Base-by-base conservation (phyloP, 2,797 vertebrate genomes). In the Anomalospiza imberbis region DNA sequence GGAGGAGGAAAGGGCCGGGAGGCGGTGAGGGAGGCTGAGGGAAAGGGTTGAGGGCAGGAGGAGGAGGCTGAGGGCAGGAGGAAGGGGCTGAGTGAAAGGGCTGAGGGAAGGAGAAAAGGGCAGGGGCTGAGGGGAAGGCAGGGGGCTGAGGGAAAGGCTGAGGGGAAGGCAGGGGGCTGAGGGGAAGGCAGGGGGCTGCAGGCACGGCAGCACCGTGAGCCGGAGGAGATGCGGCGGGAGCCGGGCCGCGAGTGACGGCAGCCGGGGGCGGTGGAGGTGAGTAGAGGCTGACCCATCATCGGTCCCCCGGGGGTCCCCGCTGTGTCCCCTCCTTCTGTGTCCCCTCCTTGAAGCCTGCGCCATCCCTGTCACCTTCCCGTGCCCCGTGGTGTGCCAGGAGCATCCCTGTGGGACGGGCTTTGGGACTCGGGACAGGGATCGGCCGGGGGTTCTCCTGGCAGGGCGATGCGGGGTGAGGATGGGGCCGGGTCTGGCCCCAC, bases 371-470 rank as follows among this genome's bases (percentile, higher is more conserved):
- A 29, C 40, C 40, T 25, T 14, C 17, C 28, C 6, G 32, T 10
- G 38, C 42, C 32, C 22, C 5, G 8, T 2, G 76, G 17, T 44
- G 31, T 44, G 26, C 38, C 47, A 3, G 36, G 50, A 50, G 6
- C 34, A 12, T 26, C 48, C 34, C 17, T 5, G 13, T 4, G 12
- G 26, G 10, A 1, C 16, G 3, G 7, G 20, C 3, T 24, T 1
- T 6, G 75, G 50, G 72, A 3, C 6, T 17, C 2, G 1, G 70
- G 21, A 10, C 8, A 1, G 34, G 77, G 25, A 6, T 7, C n/a
- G 7, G 45, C 1, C 6, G 3, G 36, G 38, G 14, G 1, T 29
- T 40, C 28, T 26, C 29, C 17, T 0, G 7, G 31, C 26, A 3
- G 63, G n/a, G 32, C 8, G 5, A 6, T 47, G 32, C 0, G 2